phyloP scores from a whole-genome alignment of 2,888 invertebrate species.

The Neria commutata region DNA sequence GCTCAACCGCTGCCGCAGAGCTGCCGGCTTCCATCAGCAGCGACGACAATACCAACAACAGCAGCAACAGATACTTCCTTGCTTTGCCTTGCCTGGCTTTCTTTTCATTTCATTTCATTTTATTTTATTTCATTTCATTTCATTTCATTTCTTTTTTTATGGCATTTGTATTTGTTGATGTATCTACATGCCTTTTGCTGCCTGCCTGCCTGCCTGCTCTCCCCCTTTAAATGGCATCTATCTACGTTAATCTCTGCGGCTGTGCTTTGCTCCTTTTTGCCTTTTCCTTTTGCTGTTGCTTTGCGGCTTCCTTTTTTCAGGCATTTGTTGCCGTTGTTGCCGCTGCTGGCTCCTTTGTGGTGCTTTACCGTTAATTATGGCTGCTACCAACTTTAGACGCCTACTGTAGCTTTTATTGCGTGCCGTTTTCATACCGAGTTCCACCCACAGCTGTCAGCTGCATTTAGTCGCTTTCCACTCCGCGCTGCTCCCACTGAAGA shows the following conservation, averaged over 20 bases:
- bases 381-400: too few species aligned
- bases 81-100: background rate
- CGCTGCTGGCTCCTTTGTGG: background rate
- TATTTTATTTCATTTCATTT: slow-evolving; percentile 43
- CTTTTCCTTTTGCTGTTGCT: too few species aligned
- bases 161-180: slow-evolving; percentile 10
- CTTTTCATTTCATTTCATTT: slow-evolving; percentile 19
- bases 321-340: background rate
- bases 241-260: background rate
- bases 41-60: background rate
- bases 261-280: background rate
- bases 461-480: background rate
- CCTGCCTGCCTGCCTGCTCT: slow-evolving; percentile 31
- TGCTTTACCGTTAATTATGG: too few species aligned
- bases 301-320: too few species aligned
- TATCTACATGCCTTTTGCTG: slow-evolving; percentile 29
- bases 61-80: slow-evolving; percentile 8
- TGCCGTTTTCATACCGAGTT: too few species aligned
- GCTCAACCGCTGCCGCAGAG: slow-evolving; percentile 13
- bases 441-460: too few species aligned
- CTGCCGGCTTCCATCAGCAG: background rate
- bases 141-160: slow-evolving; percentile 7
- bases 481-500: background rate
- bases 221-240: background rate
- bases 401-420: too few species aligned